A percentile compares a stretch with the other conserved stretches of the same genome.
Evolutionary conservation across 64 coral and sea anemone species (phyloP).

Genomic region (Actinia equina): DNA sequence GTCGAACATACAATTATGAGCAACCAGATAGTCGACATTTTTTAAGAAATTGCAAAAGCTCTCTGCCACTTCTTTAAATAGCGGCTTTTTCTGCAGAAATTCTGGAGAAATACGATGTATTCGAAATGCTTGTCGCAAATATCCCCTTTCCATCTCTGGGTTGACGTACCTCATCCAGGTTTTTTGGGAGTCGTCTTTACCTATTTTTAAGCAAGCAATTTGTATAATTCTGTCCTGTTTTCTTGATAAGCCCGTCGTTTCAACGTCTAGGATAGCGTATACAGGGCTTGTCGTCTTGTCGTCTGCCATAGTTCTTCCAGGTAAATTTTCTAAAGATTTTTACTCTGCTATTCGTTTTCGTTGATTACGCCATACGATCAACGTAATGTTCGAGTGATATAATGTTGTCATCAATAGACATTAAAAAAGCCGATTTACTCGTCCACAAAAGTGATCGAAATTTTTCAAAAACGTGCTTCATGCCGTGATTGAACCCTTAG

Average conservation of each 20-base stretch:
- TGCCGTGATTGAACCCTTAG: too few relatives aligned
- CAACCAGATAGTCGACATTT: slow-evolving; percentile 6
- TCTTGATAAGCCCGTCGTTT: slow-evolving; percentile 14
- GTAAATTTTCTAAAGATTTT: too few relatives aligned
- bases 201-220: slow-evolving; percentile 28
- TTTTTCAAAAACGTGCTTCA: too few relatives aligned
- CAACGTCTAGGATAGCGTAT: slow-evolving; percentile 8
- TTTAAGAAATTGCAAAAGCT: slow-evolving; percentile 12
- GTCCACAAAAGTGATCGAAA: too few relatives aligned
- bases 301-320: not conserved
- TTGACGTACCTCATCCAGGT: slow-evolving; percentile 29
- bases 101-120: slow-evolving; percentile 14
- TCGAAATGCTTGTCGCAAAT: not conserved
- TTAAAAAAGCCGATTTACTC: too few relatives aligned
- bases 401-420: too few relatives aligned
- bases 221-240: slow-evolving; percentile 13
- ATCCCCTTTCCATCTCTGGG: not conserved
- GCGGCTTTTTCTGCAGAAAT: not conserved
- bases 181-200: not conserved
- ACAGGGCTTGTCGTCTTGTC: not conserved
- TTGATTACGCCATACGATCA: too few relatives aligned
- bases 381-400: too few relatives aligned
- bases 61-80: not conserved
- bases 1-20: slow-evolving; percentile 10
- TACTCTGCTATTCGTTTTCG: too few relatives aligned